Percentiles rank a stretch among this genome's conserved stretches.
Evolutionary conservation across 35 echinoderm and acorn worm species (phyloP).

Genomic region (Chiridota heheva): DNA sequence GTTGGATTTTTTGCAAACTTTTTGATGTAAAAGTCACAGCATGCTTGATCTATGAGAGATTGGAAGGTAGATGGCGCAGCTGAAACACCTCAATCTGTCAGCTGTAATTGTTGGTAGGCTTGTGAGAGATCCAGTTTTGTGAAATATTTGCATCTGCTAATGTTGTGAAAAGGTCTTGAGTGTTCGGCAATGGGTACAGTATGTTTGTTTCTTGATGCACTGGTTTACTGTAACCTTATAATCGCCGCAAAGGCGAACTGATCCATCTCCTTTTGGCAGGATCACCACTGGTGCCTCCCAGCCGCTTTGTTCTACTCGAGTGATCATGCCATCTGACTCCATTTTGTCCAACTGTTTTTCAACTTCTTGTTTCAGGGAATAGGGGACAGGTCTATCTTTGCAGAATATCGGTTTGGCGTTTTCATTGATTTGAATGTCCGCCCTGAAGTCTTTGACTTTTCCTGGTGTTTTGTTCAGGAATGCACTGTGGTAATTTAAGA

Average conservation of each 20-base stretch:
- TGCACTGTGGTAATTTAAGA: too few species aligned
- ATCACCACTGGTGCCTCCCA: slow-evolving; percentile 73
- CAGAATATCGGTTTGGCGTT: slow-evolving; percentile 36
- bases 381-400: slow-evolving; percentile 65
- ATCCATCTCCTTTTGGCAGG: slow-evolving; percentile 53
- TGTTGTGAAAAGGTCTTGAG: slow-evolving; percentile 45
- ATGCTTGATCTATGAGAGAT: background rate
- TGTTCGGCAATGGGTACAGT: slow-evolving; percentile 47
- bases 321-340: slow-evolving; percentile 45
- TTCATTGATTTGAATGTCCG: slow-evolving; percentile 36
- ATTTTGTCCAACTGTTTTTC: slow-evolving; percentile 60
- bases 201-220: background rate
- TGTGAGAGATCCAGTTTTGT: slow-evolving; percentile 38
- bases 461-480: slow-evolving; percentile 15
- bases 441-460: slow-evolving; percentile 39
- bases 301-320: slow-evolving; percentile 15
- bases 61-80: slow-evolving; percentile 31
- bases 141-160: slow-evolving; percentile 44
- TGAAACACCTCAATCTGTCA: slow-evolving; percentile 30
- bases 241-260: slow-evolving; percentile 53
- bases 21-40: too few species aligned
- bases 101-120: slow-evolving; percentile 50
- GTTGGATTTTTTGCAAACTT: too few species aligned
- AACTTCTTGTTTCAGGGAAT: slow-evolving; percentile 49
- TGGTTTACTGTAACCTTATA: slow-evolving; percentile 63